These are phyloP conservation scores for Camponotus pennsylvanicus DNA, from an alignment of 1,140 invertebrate species.

Conservation along the genomic window DNA sequence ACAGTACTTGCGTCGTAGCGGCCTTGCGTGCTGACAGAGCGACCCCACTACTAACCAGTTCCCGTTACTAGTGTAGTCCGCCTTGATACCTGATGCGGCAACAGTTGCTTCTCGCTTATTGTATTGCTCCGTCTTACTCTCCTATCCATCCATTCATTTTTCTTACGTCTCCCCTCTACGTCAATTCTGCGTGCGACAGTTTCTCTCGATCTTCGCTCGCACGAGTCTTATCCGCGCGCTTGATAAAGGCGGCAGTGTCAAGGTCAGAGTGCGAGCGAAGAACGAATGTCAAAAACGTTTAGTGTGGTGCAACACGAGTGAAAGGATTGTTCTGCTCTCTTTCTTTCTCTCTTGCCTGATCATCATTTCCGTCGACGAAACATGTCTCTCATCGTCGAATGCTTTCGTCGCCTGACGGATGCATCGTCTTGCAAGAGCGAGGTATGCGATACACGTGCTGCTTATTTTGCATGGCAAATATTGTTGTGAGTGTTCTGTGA, in stretches of 20 bases:
- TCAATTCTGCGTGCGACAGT: not conserved
- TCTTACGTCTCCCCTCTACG: not conserved
- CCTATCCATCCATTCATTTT: not conserved
- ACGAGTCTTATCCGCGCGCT: slow-evolving; percentile 10
- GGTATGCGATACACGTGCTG: slow-evolving; percentile 57
- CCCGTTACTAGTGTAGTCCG: slow-evolving; percentile 7
- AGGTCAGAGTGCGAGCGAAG: slow-evolving; percentile 57
- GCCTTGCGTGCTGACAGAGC: slow-evolving; percentile 13
- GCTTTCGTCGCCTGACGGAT: slow-evolving; percentile 69
- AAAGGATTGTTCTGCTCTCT: not conserved
- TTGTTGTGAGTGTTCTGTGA: not conserved
- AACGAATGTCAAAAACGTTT: slow-evolving; percentile 2
- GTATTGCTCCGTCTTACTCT: not conserved
- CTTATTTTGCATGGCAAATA: slow-evolving; percentile 8
- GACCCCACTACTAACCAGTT: slow-evolving; percentile 26
- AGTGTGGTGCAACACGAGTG: slow-evolving; percentile 14
- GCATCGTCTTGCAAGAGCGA: slow-evolving; percentile 60
- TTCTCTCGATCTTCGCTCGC: not conserved
- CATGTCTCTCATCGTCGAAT: slow-evolving; percentile 71
- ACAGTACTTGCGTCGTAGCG: slow-evolving; percentile 47
- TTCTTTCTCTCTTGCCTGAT: not conserved
- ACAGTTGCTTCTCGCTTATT: slow-evolving; percentile 31
- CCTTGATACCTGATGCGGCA: slow-evolving; percentile 21
- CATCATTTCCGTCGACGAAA: not conserved
- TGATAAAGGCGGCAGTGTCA: slow-evolving; percentile 66